Percentiles rank a stretch among this genome's conserved stretches.
These are phyloP conservation scores for Pocillopora grandis DNA, from an alignment of 92 coral and sea anemone genomes.

Conservation along the genomic window DNA sequence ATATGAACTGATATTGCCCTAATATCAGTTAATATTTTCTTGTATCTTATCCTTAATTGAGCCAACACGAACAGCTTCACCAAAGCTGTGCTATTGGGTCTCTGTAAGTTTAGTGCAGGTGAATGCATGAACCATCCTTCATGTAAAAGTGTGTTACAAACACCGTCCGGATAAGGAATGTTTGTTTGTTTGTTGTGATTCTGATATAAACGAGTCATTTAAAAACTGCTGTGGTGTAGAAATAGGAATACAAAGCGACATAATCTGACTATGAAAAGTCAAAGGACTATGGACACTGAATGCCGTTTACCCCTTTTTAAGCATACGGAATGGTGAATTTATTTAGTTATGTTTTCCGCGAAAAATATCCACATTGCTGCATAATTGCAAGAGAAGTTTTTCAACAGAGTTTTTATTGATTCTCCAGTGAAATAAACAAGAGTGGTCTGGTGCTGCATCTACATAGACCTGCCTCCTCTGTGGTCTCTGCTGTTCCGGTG, in stretches of 20 bases:
- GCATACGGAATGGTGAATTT: background rate
- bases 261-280: no score
- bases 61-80: conserved; percentile 45
- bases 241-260: no score
- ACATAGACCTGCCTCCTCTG: conserved; percentile 28
- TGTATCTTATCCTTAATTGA: conserved; percentile 42
- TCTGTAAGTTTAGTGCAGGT: conserved; percentile 41
- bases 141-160: background rate
- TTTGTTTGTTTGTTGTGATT: no score
- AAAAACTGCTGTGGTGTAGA: no score
- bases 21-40: background rate
- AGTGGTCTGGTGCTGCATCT: conserved; percentile 19
- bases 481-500: background rate
- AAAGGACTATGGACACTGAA: no score
- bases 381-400: conserved; percentile 8
- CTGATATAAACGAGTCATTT: no score
- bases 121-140: conserved; percentile 55
- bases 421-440: conserved; percentile 24
- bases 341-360: conserved; percentile 1
- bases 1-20: no score
- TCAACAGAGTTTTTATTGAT: conserved; percentile 22
- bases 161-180: background rate
- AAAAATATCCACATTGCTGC: conserved; percentile 19
- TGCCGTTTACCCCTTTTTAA: background rate
- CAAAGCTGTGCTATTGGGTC: conserved; percentile 40